Evolutionary conservation across 2,888 invertebrate species (phyloP), one percentile per base, ranked within the genome.

Genomic region (Onthophagus sagittarius): DNA sequence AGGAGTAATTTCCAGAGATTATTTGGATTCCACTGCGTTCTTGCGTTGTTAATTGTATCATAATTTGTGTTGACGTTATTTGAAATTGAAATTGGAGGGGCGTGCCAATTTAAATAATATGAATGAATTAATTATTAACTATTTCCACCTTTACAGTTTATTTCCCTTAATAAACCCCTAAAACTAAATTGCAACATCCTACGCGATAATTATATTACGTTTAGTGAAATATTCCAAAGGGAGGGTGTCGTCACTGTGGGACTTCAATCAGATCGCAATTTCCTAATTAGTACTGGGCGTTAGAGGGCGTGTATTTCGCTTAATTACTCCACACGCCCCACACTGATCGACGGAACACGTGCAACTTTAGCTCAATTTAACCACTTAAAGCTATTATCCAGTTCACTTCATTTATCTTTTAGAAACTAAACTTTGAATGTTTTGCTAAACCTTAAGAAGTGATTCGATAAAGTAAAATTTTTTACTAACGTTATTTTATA

Each of bases 191-290:
- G 39, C 39, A 53, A 53, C 39, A 2, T 53, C 39, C 39, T 7
- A 53, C 39, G 39, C 11, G 67, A 67, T 67, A 67, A 67, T 67
- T 67, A 67, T 67, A 67, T 67, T 67, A 67, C 67, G 67, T 67
- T 15, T 63, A 67, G 67, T 32, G 67, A 67, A 32, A 32, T 32
- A n/a, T 67, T 67, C 67, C n/a, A 31, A 67, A 67, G 67, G 67
- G 32, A 67, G 23, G 39, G 39, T 53, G 7, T 9, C 39, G 39
- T 5, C 31, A n/a, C 67, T 67, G 67, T 67, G 31, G 67, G 67
- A 23, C 32, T 67, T 67, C 76, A 79, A 79, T 79, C 76, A 77
- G 72, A 73, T 76, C 76, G 77, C 74, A 79, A 79, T 79, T 79
- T 79, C 79, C 79, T 79, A 78, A 79, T 79, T 78, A 78, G 70